Evolutionary conservation across 23 tunicate genomes (phyloP), one percentile per base, ranked within the genome.

Genomic region (Clavelina lepadiformis): DNA sequence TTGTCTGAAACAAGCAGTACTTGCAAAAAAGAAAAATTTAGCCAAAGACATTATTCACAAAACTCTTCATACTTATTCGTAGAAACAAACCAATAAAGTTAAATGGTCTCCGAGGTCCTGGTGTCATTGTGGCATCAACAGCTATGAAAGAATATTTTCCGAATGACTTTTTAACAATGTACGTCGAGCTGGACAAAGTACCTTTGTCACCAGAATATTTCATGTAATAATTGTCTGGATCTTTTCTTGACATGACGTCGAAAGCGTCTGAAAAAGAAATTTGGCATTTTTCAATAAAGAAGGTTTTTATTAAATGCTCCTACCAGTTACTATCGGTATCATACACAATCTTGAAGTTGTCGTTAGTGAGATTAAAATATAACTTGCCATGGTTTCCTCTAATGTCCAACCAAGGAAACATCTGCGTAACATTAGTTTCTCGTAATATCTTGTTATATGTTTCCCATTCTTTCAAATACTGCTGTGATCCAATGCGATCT

Each of bases 311-410:
- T n/a, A n/a, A n/a, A n/a, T n/a, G n/a, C 13, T 44, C 18, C 13
- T 18, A 44, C 13, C 13, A 44, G 13, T 13, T 44, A 13, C 18
- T 44, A 13, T 44, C 18, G 18, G 18, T 44, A 18, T 44, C 13
- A 44, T 44, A 44, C 50, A 13, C 18, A 44, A 44, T 44, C 18
- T 44, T 44, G 18, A 44, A 44, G 50, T 44, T 44, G 18, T 18
- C 18, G 18, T 13, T 44, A n/a, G n/a, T n/a, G n/a, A n/a, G n/a
- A 55, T 7, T 13, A 55, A 8, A n/a, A 55, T 33, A 2, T 5
- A 28, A 32, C 74, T 20, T 54, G 81, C 93, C 98, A 73, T 93
- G 98, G 68, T 93, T 93, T 66, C 98, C 98, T 61, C 94, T 61
- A 0, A 93, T 60, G 49, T 93, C 93, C 31, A 93, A 62, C 97